A percentile compares a stretch with the other conserved stretches of the same genome.
Evolutionary conservation across 2,888 invertebrate genomes (phyloP).

Genomic region (Sericinus montela): DNA sequence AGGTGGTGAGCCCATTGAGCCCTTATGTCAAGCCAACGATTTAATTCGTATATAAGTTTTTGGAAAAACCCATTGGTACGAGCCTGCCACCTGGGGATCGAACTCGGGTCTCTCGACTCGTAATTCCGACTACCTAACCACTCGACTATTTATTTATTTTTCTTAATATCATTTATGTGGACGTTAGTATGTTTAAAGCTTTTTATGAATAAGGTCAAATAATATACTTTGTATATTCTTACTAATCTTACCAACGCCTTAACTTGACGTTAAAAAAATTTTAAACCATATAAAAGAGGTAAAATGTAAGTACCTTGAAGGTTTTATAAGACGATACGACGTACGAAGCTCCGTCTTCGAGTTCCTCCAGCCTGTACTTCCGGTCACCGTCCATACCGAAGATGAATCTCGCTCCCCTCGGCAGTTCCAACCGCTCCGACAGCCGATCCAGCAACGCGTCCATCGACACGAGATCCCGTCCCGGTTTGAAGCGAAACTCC

Average conservation of each 20-base stretch:
- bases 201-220: background rate
- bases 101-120: too few species aligned
- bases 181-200: too few species aligned
- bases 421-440: conserved; percentile 91
- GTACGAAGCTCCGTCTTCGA: conserved; percentile 95
- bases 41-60: too few species aligned
- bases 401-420: conserved; percentile 92
- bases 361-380: conserved; percentile 89
- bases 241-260: background rate
- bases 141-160: too few species aligned
- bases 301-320: conserved; percentile 84
- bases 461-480: conserved; percentile 91
- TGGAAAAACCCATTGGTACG: too few species aligned
- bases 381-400: conserved; percentile 95
- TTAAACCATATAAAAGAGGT: background rate
- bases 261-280: background rate
- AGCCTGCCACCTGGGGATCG: too few species aligned
- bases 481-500: conserved; percentile 91
- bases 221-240: background rate
- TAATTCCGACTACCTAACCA: too few species aligned
- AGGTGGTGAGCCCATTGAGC: too few species aligned
- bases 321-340: conserved; percentile 95
- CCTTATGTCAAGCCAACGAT: too few species aligned
- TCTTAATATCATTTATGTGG: too few species aligned
- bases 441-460: conserved; percentile 92